Base-by-base conservation (phyloP, 2,888 invertebrate species). In the Sympetrum striolatum region DNA sequence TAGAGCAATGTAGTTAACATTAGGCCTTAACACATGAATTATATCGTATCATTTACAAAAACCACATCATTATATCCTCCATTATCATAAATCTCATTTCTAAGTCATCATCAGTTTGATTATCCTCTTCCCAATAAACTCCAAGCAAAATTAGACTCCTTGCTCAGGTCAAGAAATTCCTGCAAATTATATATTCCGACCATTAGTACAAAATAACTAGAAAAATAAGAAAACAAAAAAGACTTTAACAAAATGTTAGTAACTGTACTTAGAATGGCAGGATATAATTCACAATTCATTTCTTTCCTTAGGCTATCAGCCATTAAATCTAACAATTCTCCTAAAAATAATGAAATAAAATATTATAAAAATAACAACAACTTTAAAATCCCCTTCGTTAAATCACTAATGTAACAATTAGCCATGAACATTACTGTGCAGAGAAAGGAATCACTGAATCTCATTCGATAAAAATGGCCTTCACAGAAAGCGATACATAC, bases 281-380 rank as follows among this genome's bases (percentile, higher is more conserved):
- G 37, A 86, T 86, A 86, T 64, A 60, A 86, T 60, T 60, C 86
- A 64, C 86, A 64, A 15, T 37, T 18, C 60, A 86, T 60, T 86
- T 60, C 86, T 60, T 86, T 39, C 86, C 37, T 86, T 86, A 31
- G 86, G 60, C 37, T 60, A 60, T 64, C 37, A 86, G 60, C 86
- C 60, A 86, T 82, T 82, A 35, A 82, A 82, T 31, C 82, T 82
- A 86, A 64, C 37, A 22, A 37, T 86, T n/a, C 12, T 64, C 60
- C 86, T 60, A 82, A 80, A 73, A 31, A 73, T 73, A 64, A 60
- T 86, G 58, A 86, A 86, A 86, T 86, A 64, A 86, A 81, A 81
- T 48, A 48, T 25, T 86, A 86, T 60, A 86, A 86, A 86, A 86
- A 86, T 86, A 86, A 86, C 86, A 86, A 86, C 86, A 86, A 60